A percentile compares a stretch with the other conserved stretches of the same genome.
Evolutionary conservation across 2,797 vertebrate species (phyloP).

Genomic region (Tolypeutes matacus): DNA sequence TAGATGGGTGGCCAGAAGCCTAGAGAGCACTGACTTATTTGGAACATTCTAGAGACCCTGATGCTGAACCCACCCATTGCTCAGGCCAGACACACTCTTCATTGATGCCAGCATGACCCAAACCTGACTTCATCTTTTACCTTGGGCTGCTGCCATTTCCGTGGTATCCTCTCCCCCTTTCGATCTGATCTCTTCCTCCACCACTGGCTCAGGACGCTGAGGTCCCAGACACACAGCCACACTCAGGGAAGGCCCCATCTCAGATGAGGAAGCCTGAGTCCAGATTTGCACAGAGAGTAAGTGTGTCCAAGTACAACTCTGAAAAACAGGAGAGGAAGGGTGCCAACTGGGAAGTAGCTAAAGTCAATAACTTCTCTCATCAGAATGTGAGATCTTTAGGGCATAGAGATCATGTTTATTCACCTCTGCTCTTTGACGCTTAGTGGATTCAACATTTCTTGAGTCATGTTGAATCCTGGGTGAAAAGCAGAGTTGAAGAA

Average conservation of each 20-base stretch:
- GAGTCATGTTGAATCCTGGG: not conserved
- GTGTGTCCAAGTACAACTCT: not conserved
- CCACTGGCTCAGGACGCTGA: constrained; percentile 77
- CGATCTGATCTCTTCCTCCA: not conserved
- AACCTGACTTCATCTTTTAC: not conserved
- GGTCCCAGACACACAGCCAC: constrained; percentile 75
- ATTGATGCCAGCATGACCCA: not conserved
- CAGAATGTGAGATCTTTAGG: not conserved
- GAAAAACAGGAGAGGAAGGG: not conserved
- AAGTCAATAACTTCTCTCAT: not conserved
- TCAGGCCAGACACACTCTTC: not conserved
- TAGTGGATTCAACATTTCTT: not conserved
- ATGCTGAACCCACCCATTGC: not conserved
- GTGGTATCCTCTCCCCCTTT: no score
- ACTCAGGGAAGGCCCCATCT: constrained; percentile 31
- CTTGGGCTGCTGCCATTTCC: not conserved
- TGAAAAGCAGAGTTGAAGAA: constrained; percentile 46
- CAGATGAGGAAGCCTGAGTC: not conserved
- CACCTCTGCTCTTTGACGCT: constrained; percentile 28
- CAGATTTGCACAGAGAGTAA: not conserved
- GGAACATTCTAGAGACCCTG: not conserved
- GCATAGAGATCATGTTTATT: not conserved
- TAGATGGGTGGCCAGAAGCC: not conserved
- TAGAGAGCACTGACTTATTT: rapidly evolving
- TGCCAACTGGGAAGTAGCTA: not conserved